Evolutionary conservation across 2,888 invertebrate genomes (phyloP), one percentile per base, ranked within the genome.

Genomic region (Atrina japonica): DNA sequence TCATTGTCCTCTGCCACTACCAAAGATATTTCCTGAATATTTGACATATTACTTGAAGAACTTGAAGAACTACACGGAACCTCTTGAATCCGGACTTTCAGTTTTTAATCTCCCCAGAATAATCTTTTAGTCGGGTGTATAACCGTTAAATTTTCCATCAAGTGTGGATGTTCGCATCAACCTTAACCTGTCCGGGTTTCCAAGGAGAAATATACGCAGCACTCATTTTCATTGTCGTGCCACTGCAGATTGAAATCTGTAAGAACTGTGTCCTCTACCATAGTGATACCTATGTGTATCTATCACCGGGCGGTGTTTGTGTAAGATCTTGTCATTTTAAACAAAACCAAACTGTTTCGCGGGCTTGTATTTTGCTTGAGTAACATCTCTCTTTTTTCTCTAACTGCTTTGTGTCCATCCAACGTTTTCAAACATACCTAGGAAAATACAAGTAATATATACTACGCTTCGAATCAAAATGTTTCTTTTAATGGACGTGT

Each of bases 201-300:
- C 18, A 81, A 68, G 1, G 74, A 50, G 47, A 75, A 81, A 9
- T 66, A 30, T 1, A 81, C 61, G 9, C 49, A 55, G 50, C n/a
- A n/a, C n/a, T 82, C 82, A 40, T 66, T 59, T 59, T 82, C 80
- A 25, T 45, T 23, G 70, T 82, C 82, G 41, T 23, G n/a, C 53
- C 56, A 75, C 11, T 52, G 11, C 2, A 66, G 7, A 6, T 49
- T 18, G n/a, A 45, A 30, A 7, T 47, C 25, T 25, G 30, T n/a
- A 23, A 50, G n/a, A 18, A 47, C 27, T n/a, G 25, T 58, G 21
- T 66, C 58, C 11, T 66, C 66, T 23, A 21, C 25, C 27, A 23
- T 58, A n/a, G 49, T 23, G 25, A 58, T 58, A 6, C n/a, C n/a
- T 40, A 25, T 49, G 21, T 18, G 58, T 58, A 5, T 3, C 30